A percentile compares a stretch with the other conserved stretches of the same genome.
Conservation (phyloP, 2,888 invertebrate genomes). For the Vannuccia rotundouncinata region DNA sequence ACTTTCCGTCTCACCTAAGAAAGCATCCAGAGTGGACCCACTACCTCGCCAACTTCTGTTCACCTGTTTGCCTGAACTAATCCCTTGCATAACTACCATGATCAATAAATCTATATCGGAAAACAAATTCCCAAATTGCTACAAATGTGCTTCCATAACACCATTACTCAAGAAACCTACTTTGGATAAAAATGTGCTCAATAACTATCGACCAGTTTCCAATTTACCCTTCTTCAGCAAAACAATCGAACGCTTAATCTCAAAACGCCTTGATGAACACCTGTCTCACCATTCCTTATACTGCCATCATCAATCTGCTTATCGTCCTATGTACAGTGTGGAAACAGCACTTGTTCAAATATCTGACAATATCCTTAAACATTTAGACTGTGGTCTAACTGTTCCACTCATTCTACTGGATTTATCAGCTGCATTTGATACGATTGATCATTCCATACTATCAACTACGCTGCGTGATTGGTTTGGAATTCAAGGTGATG, state of each 20-base stretch:
- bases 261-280: background rate
- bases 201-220: background rate
- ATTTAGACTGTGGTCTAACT: background rate
- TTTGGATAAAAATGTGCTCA: background rate
- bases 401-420: conserved; percentile 10
- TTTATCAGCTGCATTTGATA: conserved; percentile 9
- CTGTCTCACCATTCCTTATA: background rate
- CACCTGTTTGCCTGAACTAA: background rate
- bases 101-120: background rate
- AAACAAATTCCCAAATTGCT: background rate
- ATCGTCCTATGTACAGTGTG: background rate
- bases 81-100: background rate
- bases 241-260: background rate
- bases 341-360: background rate
- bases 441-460: conserved; percentile 13
- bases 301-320: background rate
- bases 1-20: conserved; percentile 23
- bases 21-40: conserved; percentile 23
- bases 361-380: background rate
- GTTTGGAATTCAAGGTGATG: conserved; percentile 23
- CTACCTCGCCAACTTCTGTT: conserved; percentile 5
- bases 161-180: background rate
- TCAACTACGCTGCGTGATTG: background rate
- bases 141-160: background rate
- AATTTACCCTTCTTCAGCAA: background rate